Evolutionary conservation across 2,113 vertebrate species (phyloP).

Genomic region (human): DNA sequence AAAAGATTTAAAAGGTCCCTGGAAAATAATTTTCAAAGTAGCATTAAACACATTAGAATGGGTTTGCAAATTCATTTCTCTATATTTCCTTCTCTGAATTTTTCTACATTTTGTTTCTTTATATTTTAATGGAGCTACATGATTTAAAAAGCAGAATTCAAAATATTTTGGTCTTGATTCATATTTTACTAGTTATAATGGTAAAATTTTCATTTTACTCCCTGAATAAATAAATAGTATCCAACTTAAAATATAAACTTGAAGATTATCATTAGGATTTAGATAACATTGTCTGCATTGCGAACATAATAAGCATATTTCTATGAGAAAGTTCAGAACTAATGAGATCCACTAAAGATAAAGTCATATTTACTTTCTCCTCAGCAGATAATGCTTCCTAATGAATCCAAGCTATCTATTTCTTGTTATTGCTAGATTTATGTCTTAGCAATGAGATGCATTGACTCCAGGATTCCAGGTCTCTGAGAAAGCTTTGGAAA

Average conservation of each 20-base stretch:
- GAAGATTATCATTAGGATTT: constrained; percentile 31
- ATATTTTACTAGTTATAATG: not conserved
- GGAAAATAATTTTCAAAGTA: not conserved
- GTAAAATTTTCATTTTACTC: not conserved
- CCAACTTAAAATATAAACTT: constrained; percentile 1
- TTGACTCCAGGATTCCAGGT: not conserved
- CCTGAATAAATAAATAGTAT: not conserved
- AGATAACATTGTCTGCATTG: constrained; percentile 24
- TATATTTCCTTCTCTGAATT: not conserved
- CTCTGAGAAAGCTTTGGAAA: not conserved
- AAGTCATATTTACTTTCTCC: constrained; percentile 40
- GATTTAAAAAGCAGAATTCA: not conserved
- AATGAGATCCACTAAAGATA: constrained; percentile 19
- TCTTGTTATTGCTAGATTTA: not conserved
- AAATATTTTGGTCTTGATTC: not conserved
- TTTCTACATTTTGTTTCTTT: not conserved
- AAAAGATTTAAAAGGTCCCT: not conserved
- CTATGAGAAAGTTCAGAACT: constrained; percentile 12
- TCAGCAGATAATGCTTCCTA: not conserved
- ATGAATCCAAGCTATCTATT: not conserved
- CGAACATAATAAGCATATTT: constrained; percentile 45
- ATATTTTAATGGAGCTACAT: not conserved
- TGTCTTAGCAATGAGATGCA: not conserved
- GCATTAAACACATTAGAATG: not conserved
- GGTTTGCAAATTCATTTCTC: not conserved